Evolutionary conservation across 2,888 invertebrate species (phyloP), one percentile per base, ranked within the genome.

Genomic region (Phorcus lineatus): DNA sequence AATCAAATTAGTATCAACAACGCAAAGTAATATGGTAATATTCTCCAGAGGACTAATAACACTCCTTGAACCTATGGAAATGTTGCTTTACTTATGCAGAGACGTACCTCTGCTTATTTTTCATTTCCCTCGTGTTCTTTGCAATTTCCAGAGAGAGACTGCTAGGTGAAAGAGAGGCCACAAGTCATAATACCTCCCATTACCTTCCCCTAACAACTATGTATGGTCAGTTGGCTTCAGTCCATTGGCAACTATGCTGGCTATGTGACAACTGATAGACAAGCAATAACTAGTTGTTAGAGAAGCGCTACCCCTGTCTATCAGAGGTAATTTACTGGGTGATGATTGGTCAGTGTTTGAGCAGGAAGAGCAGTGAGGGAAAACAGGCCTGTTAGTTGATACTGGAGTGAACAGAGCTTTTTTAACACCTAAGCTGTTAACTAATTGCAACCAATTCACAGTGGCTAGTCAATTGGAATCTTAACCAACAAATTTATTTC

Each of bases 281-380:
- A 28, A 62, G 62, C 62, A 62, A 47, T 47, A 22, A 62, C 62
- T 62, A 62, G 62, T 62, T 62, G 62, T 22, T 62, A 62, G 62
- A 31, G 62, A 62, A 62, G 9, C 62, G 28, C 62, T 17, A 62
- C 28, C 24, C 62, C 11, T 47, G 22, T 62, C 62, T 3, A 62
- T 62, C 62, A 62, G 22, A 24, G 16, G 24, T 62, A 28, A 24
- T 28, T 62, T 62, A 62, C 28, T 24, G n/a, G 16, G 28, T 62
- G 28, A 6, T 28, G 62, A 62, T 17, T 28, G 62, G 28, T 24
- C 62, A 47, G 47, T 47, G 13, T 47, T 47, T 47, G 47, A 47
- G 47, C 47, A 47, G 47, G 47, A 13, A 47, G 47, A 47, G 47
- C 1, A 47, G 13, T 47, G 47, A 47, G 11, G 47, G 47, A 47